Evolutionary conservation across 2,113 vertebrate species (phyloP).

Genomic region (Harpagus bidentatus): DNA sequence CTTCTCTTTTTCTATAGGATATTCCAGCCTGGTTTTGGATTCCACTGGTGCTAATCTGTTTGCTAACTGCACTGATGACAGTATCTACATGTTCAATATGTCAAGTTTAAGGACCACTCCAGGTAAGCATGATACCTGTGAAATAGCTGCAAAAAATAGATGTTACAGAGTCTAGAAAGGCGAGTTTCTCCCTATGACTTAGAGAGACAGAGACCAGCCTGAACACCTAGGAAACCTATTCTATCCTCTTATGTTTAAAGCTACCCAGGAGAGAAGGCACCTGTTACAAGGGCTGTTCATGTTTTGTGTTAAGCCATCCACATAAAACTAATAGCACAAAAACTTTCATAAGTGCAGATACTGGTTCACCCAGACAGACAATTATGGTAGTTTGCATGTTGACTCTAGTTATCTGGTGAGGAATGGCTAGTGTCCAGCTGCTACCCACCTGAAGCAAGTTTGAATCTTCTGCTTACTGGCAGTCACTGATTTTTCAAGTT

Average conservation of each 20-base stretch:
- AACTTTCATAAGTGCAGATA: not conserved
- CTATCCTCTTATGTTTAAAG: not conserved
- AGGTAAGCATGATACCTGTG: constrained; percentile 68
- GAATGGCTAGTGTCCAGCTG: not conserved
- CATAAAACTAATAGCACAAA: not conserved
- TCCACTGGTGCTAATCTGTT: constrained; percentile 85
- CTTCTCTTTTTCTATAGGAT: constrained; percentile 74
- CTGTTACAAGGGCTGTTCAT: not conserved
- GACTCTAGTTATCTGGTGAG: not conserved
- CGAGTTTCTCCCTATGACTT: not conserved
- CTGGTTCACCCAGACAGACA: not conserved
- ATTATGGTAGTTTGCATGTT: not conserved
- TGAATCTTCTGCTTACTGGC: not conserved
- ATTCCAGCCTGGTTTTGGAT: constrained; percentile 92
- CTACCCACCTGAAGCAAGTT: not conserved
- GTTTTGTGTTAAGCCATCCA: not conserved
- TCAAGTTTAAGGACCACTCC: constrained; percentile 83
- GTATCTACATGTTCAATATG: constrained; percentile 92
- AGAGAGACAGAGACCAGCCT: not conserved
- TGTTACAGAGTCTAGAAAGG: not conserved
- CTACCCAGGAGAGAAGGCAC: not conserved
- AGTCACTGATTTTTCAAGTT: not conserved
- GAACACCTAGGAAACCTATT: not conserved
- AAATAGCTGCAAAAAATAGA: not conserved
- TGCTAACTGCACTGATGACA: constrained; percentile 95